Evolutionary conservation across 2,113 vertebrate genomes (phyloP).

Genomic region (Condylura cristata): DNA sequence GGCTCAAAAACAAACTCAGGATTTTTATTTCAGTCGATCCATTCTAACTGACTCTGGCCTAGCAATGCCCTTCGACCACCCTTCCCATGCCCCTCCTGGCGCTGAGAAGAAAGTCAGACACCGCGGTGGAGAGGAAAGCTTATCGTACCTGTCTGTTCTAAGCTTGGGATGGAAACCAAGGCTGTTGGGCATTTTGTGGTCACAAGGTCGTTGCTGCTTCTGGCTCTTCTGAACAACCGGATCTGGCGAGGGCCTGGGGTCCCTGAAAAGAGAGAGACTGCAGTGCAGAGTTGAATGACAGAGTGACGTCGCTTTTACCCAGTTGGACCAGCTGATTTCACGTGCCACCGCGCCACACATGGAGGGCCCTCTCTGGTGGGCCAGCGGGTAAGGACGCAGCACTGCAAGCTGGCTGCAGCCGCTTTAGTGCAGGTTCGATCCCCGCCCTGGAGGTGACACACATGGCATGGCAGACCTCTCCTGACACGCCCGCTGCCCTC

Average conservation of each 20-base stretch:
- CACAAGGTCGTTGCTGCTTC: not conserved
- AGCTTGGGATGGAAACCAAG: not conserved
- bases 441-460: too few species aligned
- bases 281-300: slow-evolving; percentile 75
- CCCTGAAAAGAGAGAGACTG: slow-evolving; percentile 79
- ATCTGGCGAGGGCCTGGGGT: slow-evolving; percentile 69
- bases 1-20: slow-evolving; percentile 54
- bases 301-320: slow-evolving; percentile 89
- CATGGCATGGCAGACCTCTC: too few species aligned
- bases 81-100: not conserved
- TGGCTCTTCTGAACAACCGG: not conserved
- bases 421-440: too few species aligned
- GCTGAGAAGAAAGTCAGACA: accelerated
- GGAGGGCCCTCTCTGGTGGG: too few species aligned
- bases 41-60: not conserved
- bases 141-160: not conserved
- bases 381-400: too few species aligned
- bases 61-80: not conserved
- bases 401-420: slow-evolving; percentile 64
- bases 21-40: slow-evolving; percentile 32
- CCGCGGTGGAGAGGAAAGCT: not conserved
- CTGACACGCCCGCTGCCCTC: too few species aligned
- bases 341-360: too few species aligned
- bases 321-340: slow-evolving; percentile 79
- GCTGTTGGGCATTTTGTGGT: not conserved